Evolutionary conservation across 2,113 vertebrate species (phyloP), one percentile per base, ranked within the genome.

Genomic region (Pygoscelis adeliae): DNA sequence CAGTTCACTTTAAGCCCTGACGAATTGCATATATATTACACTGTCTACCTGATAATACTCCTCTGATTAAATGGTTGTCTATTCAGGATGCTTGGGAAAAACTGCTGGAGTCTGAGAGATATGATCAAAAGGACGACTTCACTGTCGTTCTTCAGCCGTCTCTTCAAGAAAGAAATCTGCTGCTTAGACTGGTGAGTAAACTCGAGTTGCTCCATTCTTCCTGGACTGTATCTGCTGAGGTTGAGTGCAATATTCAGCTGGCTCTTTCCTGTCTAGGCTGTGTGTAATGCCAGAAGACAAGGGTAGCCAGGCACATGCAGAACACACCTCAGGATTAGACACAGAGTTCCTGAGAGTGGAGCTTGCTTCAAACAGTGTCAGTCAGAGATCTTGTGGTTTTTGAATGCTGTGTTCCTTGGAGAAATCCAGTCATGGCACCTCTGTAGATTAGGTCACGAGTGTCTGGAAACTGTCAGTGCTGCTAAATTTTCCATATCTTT

Each of bases 81-180:
- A 10, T 76, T 76, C 90, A 99, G 99, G 93, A 86, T 61, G 92
- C 91, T 47, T 99, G 98, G 98, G 97, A 97, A 83, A 95, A 97
- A 32, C 95, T 99, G 5, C 92, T 99, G 67, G 96, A 98, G 55
- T 98, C 98, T 26, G 97, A 97, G 36, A 97, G 88, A 16, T 99
- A 99, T 73, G 98, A 98, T 46, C 94, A 97, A 14, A 96, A 96
- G 17, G 81, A 98, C 25, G 98, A 98, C 94, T 99, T 99, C 90
- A 96, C 98, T 1, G 99, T 99, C 7, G 89, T 99, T 42, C 97
- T 99, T 95, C 99, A 99, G 97, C 98, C 99, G 38, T 97, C 99
- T 88, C 77, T 99, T 20, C 98, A 97, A 11, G 96, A 98, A 87
- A 72, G 94, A 78, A 42, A 94, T 76, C 82, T 98, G 15, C 98